Evolutionary conservation across 2,888 invertebrate genomes (phyloP).

Genomic region (Eupithecia dodoneata): DNA sequence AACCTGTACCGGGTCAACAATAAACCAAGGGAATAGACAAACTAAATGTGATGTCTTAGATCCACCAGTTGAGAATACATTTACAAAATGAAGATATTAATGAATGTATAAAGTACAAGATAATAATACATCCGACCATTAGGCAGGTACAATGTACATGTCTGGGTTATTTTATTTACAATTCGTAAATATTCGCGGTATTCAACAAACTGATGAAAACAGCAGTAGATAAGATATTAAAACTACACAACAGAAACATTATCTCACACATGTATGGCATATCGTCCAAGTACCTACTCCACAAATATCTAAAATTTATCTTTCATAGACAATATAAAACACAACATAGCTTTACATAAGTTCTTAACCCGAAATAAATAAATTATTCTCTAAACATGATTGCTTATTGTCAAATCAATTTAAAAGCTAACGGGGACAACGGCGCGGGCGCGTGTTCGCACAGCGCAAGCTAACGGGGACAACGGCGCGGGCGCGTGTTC

Average conservation of each 20-base stretch:
- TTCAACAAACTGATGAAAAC: slow-evolving; percentile 47
- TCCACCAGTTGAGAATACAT: slow-evolving; percentile 42
- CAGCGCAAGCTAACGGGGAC: too few relatives aligned
- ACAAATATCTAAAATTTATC: slow-evolving; percentile 66
- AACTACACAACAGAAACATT: slow-evolving; percentile 77
- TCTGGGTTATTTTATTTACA: slow-evolving; percentile 41
- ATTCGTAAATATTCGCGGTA: slow-evolving; percentile 40
- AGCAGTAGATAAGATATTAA: slow-evolving; percentile 58
- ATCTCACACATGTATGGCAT: slow-evolving; percentile 82
- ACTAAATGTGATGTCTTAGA: slow-evolving; percentile 61
- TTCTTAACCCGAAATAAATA: slow-evolving; percentile 82
- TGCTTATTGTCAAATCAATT: slow-evolving; percentile 82
- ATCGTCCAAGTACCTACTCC: slow-evolving; percentile 60
- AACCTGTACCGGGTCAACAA: not conserved
- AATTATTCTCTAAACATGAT: slow-evolving; percentile 76
- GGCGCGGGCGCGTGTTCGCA: too few relatives aligned
- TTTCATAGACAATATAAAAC: slow-evolving; percentile 79
- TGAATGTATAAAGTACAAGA: slow-evolving; percentile 22
- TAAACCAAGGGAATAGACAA: slow-evolving; percentile 45
- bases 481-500: slow-evolving; percentile 40
- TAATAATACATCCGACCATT: slow-evolving; percentile 34
- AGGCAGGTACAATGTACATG: slow-evolving; percentile 35
- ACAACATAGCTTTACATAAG: slow-evolving; percentile 80
- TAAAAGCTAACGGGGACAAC: slow-evolving; percentile 62
- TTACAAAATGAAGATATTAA: slow-evolving; percentile 34